Base-by-base conservation (phyloP, 2,888 invertebrate species). In the Drosophila formosana region DNA sequence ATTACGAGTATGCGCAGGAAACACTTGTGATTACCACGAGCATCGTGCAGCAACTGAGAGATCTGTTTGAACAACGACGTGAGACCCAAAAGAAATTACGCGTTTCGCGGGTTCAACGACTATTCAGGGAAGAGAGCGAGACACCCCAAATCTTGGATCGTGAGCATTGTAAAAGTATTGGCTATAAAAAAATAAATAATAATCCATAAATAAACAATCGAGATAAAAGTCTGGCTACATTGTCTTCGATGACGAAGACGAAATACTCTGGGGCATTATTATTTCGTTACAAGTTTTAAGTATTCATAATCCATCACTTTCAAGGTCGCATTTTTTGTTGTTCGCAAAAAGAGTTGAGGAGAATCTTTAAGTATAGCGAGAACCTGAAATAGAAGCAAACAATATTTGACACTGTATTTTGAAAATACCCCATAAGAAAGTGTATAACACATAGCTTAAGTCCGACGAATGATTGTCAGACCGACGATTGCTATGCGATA, bases 31-130 rank as follows among this genome's bases (percentile, higher is more conserved):
- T 41, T 32, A 9, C 8, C 9, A 9, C 58, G 37, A 47, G 37
- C 7, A 18, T 4, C 45, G 13, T 37, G 25, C 26, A 26, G 28
- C 37, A 62, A 78, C 77, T 78, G 65, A 57, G 41, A 8, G 23
- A 65, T 50, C 6, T 60, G 11, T 4, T 30, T n/a, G 28, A 9
- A 13, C 7, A 30, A 23, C 23, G 28, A n/a, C 26, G 18, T 4
- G 34, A 51, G 18, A 32, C 39, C 11, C 3, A 34, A 39, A 56
- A 7, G 13, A 46, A 62, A 39, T 51, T 7, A 37, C 37, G 39
- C 7, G 7, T 41, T 56, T 47, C 13, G n/a, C 32, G 9, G 49
- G 30, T 26, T 53, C 18, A 37, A 9, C 25, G 7, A 13, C 18
- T 18, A 18, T 13, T n/a, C 34, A 3, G 46, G 6, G 25, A 18